Percentiles rank a stretch among this genome's conserved stretches.
These are phyloP conservation scores for Prenolepis imparis DNA, from an alignment of 2,888 invertebrate genomes.

Conservation along the genomic window DNA sequence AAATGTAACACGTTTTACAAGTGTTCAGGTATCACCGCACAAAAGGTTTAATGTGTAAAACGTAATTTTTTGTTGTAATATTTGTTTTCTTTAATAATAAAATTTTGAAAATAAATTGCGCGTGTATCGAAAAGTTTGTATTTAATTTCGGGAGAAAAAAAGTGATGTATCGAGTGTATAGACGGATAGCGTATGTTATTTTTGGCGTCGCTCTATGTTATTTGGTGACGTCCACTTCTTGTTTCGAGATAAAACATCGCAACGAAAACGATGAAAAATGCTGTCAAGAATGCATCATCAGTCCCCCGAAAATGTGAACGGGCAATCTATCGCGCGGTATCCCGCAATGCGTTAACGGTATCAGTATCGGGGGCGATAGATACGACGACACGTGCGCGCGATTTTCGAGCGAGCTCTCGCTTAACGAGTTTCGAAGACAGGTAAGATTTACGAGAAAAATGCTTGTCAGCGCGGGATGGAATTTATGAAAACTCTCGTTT, in stretches of 20 bases:
- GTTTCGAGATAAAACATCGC: slow-evolving; percentile 43
- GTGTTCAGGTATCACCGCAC: not conserved
- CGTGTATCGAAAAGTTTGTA: slow-evolving; percentile 30
- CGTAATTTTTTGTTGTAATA: slow-evolving; percentile 2
- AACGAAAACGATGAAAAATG: slow-evolving; percentile 30
- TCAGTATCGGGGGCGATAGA: slow-evolving; percentile 20
- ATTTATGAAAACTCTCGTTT: slow-evolving; percentile 65
- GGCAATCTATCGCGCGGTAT: slow-evolving; percentile 29
- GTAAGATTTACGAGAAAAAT: slow-evolving; percentile 43
- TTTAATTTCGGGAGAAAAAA: slow-evolving; percentile 33
- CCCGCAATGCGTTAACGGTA: slow-evolving; percentile 47
- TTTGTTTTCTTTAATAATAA: slow-evolving; percentile 16
- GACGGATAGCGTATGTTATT: slow-evolving; percentile 45
- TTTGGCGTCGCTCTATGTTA: slow-evolving; percentile 36
- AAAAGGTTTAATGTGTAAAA: not conserved
- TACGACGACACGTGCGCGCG: slow-evolving; percentile 32
- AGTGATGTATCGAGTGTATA: slow-evolving; percentile 24
- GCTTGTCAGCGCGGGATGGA: slow-evolving; percentile 55
- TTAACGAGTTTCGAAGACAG: slow-evolving; percentile 54
- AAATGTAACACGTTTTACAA: not conserved
- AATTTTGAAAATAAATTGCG: slow-evolving; percentile 40
- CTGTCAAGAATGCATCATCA: slow-evolving; percentile 55
- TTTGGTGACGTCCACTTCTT: slow-evolving; percentile 33
- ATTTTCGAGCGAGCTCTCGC: slow-evolving; percentile 51
- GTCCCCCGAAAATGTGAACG: slow-evolving; percentile 20